phyloP scores from a whole-genome alignment of 2,888 invertebrate genomes.

The Lycocerus yunnanus region DNA sequence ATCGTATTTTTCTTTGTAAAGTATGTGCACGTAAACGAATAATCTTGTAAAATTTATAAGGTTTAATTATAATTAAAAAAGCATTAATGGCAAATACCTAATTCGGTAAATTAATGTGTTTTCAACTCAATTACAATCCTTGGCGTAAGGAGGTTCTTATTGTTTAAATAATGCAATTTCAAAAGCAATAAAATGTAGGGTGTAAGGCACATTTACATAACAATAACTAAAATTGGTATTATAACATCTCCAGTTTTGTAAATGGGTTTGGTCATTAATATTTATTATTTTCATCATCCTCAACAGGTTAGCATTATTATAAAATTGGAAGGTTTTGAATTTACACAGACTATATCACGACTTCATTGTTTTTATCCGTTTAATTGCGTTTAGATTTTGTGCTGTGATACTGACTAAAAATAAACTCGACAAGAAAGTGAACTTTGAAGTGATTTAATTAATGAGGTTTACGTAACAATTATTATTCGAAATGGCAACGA shows the following conservation, averaged over 20 bases:
- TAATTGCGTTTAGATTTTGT: neutral
- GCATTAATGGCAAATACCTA: neutral
- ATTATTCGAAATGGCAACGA: slow-evolving; percentile 61
- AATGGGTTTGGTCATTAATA: slow-evolving; percentile 20
- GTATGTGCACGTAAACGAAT: neutral
- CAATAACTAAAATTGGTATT: slow-evolving; percentile 20
- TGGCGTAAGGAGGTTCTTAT: neutral
- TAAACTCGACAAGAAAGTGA: neutral
- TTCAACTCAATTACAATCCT: neutral
- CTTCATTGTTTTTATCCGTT: neutral
- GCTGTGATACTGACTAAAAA: neutral
- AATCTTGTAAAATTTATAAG: neutral
- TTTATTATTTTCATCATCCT: slow-evolving; percentile 17
- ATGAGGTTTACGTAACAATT: neutral
- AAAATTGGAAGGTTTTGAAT: neutral
- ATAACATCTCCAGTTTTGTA: slow-evolving; percentile 14
- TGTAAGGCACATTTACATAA: slow-evolving; percentile 14
- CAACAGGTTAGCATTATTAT: slow-evolving; percentile 11
- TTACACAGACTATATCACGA: neutral
- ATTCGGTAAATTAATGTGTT: neutral
- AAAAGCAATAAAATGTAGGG: neutral
- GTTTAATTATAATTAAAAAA: neutral
- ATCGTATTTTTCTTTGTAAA: neutral
- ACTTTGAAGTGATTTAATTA: neutral
- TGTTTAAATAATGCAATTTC: neutral